Evolutionary conservation across 2,113 vertebrate species (phyloP).

Genomic region (Odontophorus gujanensis): DNA sequence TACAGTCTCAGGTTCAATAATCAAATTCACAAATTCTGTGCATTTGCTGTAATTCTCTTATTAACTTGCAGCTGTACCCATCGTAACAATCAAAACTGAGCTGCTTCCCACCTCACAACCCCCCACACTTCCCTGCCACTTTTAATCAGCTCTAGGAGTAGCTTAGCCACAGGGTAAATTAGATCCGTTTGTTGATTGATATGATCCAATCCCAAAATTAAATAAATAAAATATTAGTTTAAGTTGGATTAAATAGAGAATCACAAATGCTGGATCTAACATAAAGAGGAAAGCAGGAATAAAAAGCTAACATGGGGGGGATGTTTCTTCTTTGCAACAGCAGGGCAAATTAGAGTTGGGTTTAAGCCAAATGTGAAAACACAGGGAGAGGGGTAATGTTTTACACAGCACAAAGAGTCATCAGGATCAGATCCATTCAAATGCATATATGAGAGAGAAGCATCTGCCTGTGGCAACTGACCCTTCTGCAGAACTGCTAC

Average conservation of each 20-base stretch:
- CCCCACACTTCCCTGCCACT: neutral
- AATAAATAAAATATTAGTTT: slow-evolving; percentile 42
- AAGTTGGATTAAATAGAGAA: slow-evolving; percentile 43
- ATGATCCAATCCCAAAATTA: neutral
- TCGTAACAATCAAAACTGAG: neutral
- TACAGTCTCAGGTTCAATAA: neutral
- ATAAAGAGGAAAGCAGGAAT: neutral
- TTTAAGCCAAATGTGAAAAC: neutral
- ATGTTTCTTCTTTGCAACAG: neutral
- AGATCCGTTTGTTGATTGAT: slow-evolving; percentile 7
- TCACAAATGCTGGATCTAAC: neutral
- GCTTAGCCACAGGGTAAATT: neutral
- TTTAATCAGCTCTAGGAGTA: neutral
- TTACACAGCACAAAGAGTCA: neutral
- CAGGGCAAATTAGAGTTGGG: neutral
- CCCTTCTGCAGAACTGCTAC: neutral
- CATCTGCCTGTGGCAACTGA: neutral
- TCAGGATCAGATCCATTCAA: neutral
- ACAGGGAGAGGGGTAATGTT: neutral
- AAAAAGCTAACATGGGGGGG: neutral
- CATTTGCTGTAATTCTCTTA: neutral
- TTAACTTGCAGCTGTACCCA: neutral
- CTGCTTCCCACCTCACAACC: neutral
- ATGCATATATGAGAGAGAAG: neutral
- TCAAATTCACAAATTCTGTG: neutral